These are phyloP conservation scores for Thereva nobilitata DNA, from an alignment of 2,888 invertebrate genomes.

Conservation along the genomic window DNA sequence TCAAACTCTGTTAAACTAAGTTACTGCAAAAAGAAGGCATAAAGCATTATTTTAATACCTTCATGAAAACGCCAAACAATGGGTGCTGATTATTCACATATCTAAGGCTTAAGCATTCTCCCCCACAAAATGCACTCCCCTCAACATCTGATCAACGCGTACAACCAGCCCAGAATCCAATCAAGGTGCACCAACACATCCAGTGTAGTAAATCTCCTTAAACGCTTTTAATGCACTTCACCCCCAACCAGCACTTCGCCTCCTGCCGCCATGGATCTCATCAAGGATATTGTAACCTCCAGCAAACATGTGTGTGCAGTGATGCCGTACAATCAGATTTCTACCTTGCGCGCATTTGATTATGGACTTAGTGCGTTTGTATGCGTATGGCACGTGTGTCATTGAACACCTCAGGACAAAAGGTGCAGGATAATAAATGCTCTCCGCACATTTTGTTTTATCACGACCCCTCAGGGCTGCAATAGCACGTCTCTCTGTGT, in stretches of 20 bases:
- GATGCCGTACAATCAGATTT: slow-evolving; percentile 22
- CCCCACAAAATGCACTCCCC: no score
- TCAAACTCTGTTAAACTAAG: no score
- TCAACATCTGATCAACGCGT: no score
- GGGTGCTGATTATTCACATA: no score
- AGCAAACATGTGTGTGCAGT: slow-evolving; percentile 24
- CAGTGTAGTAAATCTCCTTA: slow-evolving; percentile 26
- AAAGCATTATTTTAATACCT: no score
- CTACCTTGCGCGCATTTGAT: slow-evolving; percentile 30
- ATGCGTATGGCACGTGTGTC: slow-evolving; percentile 30
- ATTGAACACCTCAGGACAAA: slow-evolving; percentile 37
- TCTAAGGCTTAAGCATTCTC: no score
- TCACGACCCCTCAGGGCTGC: slow-evolving; percentile 4
- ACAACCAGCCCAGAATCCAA: slow-evolving; percentile 28
- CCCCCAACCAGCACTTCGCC: neutral
- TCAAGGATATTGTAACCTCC: slow-evolving; percentile 11
- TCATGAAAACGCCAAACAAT: no score
- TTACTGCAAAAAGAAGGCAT: no score
- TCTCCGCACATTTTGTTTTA: slow-evolving; percentile 28
- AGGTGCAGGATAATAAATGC: slow-evolving; percentile 31
- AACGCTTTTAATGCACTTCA: slow-evolving; percentile 3
- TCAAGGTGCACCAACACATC: slow-evolving; percentile 32
- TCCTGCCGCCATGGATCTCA: neutral
- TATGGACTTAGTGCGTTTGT: slow-evolving; percentile 16
- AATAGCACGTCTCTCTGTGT: neutral